Base-by-base conservation (phyloP, 1,140 invertebrate genomes). In the Camponotus floridanus region DNA sequence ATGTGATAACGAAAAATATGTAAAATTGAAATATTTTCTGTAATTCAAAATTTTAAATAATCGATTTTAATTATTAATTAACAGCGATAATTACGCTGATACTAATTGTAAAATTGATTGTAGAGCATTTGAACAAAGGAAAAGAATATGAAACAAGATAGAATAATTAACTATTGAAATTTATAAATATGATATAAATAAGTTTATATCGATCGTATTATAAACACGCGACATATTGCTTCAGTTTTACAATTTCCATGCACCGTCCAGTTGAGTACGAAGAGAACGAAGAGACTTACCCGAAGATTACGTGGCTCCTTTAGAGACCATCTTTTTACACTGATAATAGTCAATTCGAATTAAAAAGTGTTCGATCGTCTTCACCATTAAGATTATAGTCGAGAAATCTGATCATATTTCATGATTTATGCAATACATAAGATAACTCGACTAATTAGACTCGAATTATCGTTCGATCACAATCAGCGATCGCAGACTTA, bases 241-340 rank as follows among this genome's bases (percentile, higher is more conserved):
- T n/a, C 45, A 45, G 18, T 51, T 76, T 64, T 64, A 79, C 21
- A 85, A 79, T 65, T 80, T 79, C 48, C 84, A 57, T 74, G 51
- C 85, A 76, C 87, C 87, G 87, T 88, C 87, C 79, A 87, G 81
- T 87, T 85, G 61, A 87, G n/a, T 74, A 42, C 11, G 31, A 79
- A 36, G 36, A 59, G 45, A 85, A 74, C 33, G 26, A 59, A 70
- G 21, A 86, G 21, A 33, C 61, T 64, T 89, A 55, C 45, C 59
- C 57, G 62, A 51, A 85, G 33, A 51, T 55, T 33, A 57, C 59
- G 39, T 55, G 61, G 42, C 45, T 68, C 73, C 33, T 85, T 85
- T 67, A 83, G 55, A 83, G 68, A 83, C 55, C 21, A 70, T 15
- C 26, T 83, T 81, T 83, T 83, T 81, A 83, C 55, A 48, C 68